These are phyloP conservation scores for Zaprionus davidi DNA, from an alignment of 1,140 invertebrate genomes.

Conservation along the genomic window DNA sequence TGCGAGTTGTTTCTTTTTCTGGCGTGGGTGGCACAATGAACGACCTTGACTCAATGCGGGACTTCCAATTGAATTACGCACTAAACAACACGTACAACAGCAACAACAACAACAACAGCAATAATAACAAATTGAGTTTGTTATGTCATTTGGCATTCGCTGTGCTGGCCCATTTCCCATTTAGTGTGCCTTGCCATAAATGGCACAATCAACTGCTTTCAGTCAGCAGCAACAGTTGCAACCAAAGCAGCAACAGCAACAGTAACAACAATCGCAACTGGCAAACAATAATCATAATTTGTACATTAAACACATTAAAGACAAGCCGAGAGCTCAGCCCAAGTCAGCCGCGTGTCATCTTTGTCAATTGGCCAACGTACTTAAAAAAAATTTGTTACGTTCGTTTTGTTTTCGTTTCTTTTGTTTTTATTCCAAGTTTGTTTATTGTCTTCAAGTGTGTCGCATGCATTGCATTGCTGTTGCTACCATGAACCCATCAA, in stretches of 20 bases:
- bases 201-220: conserved; percentile 67
- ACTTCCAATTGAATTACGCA: conserved; percentile 45
- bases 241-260: conserved; percentile 13
- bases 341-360: conserved; percentile 28
- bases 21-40: conserved; percentile 28
- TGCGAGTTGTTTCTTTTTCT: background rate
- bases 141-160: conserved; percentile 73
- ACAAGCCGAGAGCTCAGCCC: conserved; percentile 20
- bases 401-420: conserved; percentile 23
- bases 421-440: background rate
- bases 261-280: background rate
- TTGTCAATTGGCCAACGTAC: conserved; percentile 54
- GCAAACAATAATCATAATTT: conserved; percentile 64
- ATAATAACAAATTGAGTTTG: conserved; percentile 35
- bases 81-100: conserved; percentile 53
- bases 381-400: conserved; percentile 56
- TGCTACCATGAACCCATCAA: conserved; percentile 33
- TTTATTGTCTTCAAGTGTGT: conserved; percentile 33
- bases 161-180: conserved; percentile 69
- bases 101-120: no score
- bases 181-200: conserved; percentile 66
- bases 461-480: conserved; percentile 5
- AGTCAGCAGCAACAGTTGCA: conserved; percentile 12
- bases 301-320: conserved; percentile 76
- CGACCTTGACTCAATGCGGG: conserved; percentile 63